phyloP scores from a whole-genome alignment of 1,140 invertebrate genomes.

The Schlechtendalia chinensis region DNA sequence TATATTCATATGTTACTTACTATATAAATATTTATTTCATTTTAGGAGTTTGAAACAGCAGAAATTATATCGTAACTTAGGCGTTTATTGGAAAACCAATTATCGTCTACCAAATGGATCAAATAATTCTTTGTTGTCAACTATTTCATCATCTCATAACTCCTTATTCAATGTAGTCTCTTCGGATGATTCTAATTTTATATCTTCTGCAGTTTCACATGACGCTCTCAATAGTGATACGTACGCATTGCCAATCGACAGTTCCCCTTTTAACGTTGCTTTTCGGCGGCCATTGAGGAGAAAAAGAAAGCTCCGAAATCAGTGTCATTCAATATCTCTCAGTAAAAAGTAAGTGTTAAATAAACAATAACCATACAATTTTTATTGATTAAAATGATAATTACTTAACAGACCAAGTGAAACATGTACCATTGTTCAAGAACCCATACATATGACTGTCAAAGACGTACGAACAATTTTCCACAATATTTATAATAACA shows the following conservation, averaged over 20 bases:
- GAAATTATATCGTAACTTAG: slow-evolving; percentile 52
- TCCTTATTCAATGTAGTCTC: slow-evolving; percentile 72
- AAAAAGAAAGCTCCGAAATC: slow-evolving; percentile 25
- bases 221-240: slow-evolving; percentile 77
- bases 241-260: slow-evolving; percentile 79
- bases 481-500: slow-evolving; percentile 65
- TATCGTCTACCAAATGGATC: slow-evolving; percentile 66
- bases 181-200: slow-evolving; percentile 77
- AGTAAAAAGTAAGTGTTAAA: slow-evolving; percentile 48
- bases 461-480: slow-evolving; percentile 81
- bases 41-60: slow-evolving; percentile 44
- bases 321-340: slow-evolving; percentile 28
- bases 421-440: slow-evolving; percentile 58
- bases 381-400: neutral
- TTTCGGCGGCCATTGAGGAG: slow-evolving; percentile 13
- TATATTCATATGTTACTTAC: neutral
- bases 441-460: slow-evolving; percentile 78
- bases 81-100: slow-evolving; percentile 62
- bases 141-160: slow-evolving; percentile 74
- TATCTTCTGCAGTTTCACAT: slow-evolving; percentile 80
- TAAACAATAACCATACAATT: neutral
- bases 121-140: slow-evolving; percentile 70
- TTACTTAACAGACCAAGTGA: neutral
- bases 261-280: slow-evolving; percentile 57
- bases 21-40: neutral